Conservation (phyloP, 2,888 invertebrate species). For the Eucera pruinosa region DNA sequence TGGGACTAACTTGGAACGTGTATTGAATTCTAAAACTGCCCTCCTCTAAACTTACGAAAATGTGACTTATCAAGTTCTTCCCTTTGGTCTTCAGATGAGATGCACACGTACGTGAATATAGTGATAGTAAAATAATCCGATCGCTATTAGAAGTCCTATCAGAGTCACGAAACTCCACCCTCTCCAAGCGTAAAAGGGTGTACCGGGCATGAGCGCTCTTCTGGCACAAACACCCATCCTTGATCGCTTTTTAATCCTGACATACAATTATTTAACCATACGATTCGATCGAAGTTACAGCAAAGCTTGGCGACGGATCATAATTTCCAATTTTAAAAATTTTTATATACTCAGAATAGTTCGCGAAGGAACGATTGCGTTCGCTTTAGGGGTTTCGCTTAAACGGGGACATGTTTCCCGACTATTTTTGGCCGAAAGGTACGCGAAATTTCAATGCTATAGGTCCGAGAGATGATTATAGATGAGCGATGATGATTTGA, state of each 20-base stretch:
- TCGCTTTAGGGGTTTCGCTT: neutral
- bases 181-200: conserved; percentile 67
- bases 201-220: neutral
- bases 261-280: neutral
- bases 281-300: neutral
- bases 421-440: neutral
- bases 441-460: neutral
- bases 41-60: too few species aligned
- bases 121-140: conserved; percentile 59
- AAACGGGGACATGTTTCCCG: neutral
- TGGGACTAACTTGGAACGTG: too few species aligned
- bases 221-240: conserved; percentile 64
- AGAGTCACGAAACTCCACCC: conserved; percentile 73
- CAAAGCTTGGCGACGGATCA: neutral
- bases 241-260: neutral
- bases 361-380: neutral
- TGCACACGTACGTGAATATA: conserved; percentile 46
- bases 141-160: conserved; percentile 61
- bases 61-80: neutral
- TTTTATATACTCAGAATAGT: neutral
- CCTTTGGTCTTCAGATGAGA: neutral
- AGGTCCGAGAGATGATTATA: neutral
- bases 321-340: neutral
- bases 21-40: too few species aligned
- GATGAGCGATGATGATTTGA: neutral